These are phyloP conservation scores for Drosophila eugracilis DNA, from an alignment of 1,140 invertebrate species.

Conservation along the genomic window DNA sequence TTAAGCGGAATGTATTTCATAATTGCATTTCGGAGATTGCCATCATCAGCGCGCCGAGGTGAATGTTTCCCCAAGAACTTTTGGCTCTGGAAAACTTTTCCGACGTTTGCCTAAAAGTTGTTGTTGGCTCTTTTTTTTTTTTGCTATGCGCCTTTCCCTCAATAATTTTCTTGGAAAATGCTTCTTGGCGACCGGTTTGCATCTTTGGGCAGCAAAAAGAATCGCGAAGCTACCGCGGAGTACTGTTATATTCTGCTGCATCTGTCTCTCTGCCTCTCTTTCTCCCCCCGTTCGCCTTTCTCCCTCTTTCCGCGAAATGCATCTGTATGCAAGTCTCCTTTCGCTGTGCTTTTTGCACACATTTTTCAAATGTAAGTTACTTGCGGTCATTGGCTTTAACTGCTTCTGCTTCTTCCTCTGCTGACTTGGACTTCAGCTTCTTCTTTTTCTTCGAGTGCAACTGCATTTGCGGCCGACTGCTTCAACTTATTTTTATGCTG, in stretches of 20 bases:
- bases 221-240: slow-evolving; percentile 73
- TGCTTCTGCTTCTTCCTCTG: slow-evolving; percentile 43
- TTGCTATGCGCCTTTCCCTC: slow-evolving; percentile 74
- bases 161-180: slow-evolving; percentile 82
- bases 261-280: slow-evolving; percentile 25
- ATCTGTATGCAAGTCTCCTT: slow-evolving; percentile 69
- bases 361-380: slow-evolving; percentile 85
- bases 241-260: slow-evolving; percentile 82
- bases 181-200: slow-evolving; percentile 82
- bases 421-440: slow-evolving; percentile 32
- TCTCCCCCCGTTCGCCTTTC: background rate
- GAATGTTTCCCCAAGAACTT: slow-evolving; percentile 74
- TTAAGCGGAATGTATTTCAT: slow-evolving; percentile 53
- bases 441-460: slow-evolving; percentile 35
- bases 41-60: slow-evolving; percentile 39
- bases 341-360: slow-evolving; percentile 83
- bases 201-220: slow-evolving; percentile 70
- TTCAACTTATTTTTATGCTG: slow-evolving; percentile 25
- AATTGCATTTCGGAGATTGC: slow-evolving; percentile 57
- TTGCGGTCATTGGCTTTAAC: slow-evolving; percentile 84
- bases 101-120: slow-evolving; percentile 3
- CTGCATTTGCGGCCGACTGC: slow-evolving; percentile 25
- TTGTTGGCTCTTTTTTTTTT: slow-evolving; percentile 30
- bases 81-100: slow-evolving; percentile 40
- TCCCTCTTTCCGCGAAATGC: slow-evolving; percentile 32